Conservation (phyloP, 2,113 vertebrate genomes). For the Notiomystis cincta region DNA sequence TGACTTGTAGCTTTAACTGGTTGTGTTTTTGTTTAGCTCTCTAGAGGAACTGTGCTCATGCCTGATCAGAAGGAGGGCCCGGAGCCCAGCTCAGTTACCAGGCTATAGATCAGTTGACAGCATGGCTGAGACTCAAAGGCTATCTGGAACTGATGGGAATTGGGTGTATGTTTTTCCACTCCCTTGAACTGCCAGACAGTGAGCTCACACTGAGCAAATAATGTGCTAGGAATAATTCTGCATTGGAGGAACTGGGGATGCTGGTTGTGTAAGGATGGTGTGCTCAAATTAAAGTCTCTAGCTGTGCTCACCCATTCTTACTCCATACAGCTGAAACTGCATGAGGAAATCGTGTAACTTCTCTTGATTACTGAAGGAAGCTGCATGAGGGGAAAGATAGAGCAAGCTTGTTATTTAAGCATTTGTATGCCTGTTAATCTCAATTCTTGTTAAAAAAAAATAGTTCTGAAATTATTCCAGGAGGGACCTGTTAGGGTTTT, state of each 20-base stretch:
- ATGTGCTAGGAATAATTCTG: neutral
- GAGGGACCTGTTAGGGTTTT: neutral
- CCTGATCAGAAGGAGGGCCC: neutral
- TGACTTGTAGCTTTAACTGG: neutral
- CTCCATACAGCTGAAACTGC: neutral
- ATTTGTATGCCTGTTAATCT: neutral
- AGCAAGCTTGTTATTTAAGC: neutral
- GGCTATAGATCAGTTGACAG: neutral
- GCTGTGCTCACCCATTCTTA: neutral
- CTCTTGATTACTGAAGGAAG: neutral
- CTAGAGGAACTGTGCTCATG: neutral
- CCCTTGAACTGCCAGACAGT: neutral
- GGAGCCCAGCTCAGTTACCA: neutral
- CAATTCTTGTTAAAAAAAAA: neutral
- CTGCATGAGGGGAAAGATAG: neutral
- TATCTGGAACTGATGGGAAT: neutral
- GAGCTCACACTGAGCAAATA: neutral
- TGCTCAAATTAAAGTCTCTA: neutral
- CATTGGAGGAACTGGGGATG: neutral
- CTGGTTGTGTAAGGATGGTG: neutral
- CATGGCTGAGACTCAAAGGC: neutral
- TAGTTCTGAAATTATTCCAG: neutral
- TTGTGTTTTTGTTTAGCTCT: neutral
- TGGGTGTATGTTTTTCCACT: neutral
- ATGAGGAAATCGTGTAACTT: fast-evolving